Evolutionary conservation across 2,888 invertebrate species (phyloP), one percentile per base, ranked within the genome.

Genomic region (Brachyopa scutellaris): DNA sequence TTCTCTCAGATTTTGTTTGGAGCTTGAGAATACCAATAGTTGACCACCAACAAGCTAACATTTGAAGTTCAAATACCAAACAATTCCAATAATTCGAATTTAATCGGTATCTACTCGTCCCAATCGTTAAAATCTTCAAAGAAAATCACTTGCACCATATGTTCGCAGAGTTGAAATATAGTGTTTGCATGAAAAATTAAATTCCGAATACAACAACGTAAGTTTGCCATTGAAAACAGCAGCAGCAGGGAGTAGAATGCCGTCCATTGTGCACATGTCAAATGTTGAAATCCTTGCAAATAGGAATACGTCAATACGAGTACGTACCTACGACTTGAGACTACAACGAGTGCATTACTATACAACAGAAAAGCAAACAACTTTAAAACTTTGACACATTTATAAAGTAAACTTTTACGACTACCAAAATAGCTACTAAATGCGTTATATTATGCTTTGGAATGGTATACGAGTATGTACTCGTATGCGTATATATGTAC

Each of bases 361-460:
- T 8, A 13, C 57, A 29, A 3, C 6, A 26, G 6, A 19, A 47
- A 33, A 29, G 49, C 29, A 59, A 72, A 61, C 70, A 72, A 61
- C 51, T 72, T 73, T 38, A 62, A 64, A 73, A 73, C 62, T 64
- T 45, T 64, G 62, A 55, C 62, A 73, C 36, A 62, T n/a, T n/a
- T 72, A 61, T 64, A 73, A 55, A 55, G 29, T 47, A 45, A 73
- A 62, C 62, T 73, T 62, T 73, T 47, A 64, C 62, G 62, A 64
- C 62, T 47, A 38, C 33, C 31, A 62, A 73, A 62, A 38, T 26
- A 62, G 62, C 55, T 62, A 55, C 53, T 73, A 73, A 73, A 73
- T 62, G 53, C 53, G 36, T 45, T 62, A 49, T 45, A 13, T 33
- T 26, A 26, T 33, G 23, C 53, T 45, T 45, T 36, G 19, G 40